phyloP scores from a whole-genome alignment of 2,888 invertebrate species.

The Meghimatium bilineatum region DNA sequence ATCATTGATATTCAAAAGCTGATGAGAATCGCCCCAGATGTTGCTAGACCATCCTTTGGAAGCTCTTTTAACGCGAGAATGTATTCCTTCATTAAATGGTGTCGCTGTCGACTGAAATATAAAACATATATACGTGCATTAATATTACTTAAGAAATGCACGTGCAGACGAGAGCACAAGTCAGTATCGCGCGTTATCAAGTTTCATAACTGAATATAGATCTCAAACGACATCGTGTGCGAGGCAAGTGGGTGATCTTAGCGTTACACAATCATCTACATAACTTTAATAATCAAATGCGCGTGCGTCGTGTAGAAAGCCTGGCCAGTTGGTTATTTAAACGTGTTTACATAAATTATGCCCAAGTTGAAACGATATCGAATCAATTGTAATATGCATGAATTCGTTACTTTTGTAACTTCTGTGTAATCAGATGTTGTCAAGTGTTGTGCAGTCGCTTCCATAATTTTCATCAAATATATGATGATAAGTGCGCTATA shows the following conservation, averaged over 20 bases:
- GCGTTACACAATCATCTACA: neutral
- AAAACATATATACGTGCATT: neutral
- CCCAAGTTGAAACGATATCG: neutral
- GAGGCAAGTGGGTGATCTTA: neutral
- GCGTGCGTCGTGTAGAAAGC: neutral
- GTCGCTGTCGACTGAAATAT: neutral
- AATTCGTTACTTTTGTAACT: neutral
- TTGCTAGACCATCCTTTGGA: neutral
- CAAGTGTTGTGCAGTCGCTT: neutral
- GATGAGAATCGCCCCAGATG: neutral
- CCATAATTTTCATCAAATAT: neutral
- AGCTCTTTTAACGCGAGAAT: neutral
- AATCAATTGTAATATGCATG: neutral
- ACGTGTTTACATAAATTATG: neutral
- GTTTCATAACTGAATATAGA: neutral
- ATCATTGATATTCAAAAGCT: neutral
- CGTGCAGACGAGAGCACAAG: neutral
- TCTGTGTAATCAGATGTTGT: neutral
- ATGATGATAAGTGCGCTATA: neutral
- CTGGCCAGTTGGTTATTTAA: neutral
- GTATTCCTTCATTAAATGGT: neutral
- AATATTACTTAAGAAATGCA: neutral
- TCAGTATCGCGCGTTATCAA: neutral
- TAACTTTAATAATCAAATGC: neutral
- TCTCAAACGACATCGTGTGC: neutral